Percentiles rank a stretch among this genome's conserved stretches.
Evolutionary conservation across 2,888 invertebrate genomes (phyloP).

Genomic region (Argyra leucocephala): DNA sequence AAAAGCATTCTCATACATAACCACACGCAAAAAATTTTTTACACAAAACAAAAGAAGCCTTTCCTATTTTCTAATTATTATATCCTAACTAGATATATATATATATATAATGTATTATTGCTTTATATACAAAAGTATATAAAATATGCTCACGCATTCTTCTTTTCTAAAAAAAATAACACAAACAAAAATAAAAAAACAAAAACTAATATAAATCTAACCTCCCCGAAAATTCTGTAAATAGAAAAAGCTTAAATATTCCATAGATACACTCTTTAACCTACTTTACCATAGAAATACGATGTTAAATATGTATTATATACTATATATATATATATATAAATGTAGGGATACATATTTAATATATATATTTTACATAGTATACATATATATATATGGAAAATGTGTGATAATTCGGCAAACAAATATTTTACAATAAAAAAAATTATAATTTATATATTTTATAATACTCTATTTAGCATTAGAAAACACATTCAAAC

Average conservation of each 20-base stretch:
- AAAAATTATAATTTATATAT: background rate
- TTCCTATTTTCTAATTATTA: background rate
- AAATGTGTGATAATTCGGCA: background rate
- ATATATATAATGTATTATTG: too few species aligned
- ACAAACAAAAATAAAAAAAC: background rate
- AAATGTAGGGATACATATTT: background rate
- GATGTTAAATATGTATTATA: background rate
- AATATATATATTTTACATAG: background rate
- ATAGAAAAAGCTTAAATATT: too few species aligned
- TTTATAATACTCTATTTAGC: background rate
- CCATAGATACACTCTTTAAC: too few species aligned
- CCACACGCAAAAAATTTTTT: background rate
- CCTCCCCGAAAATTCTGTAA: too few species aligned
- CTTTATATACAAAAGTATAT: too few species aligned
- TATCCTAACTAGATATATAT: too few species aligned
- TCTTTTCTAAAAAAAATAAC: background rate
- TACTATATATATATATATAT: background rate
- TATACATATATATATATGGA: background rate
- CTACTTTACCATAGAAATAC: too few species aligned
- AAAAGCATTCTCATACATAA: background rate
- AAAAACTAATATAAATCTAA: background rate
- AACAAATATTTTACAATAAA: background rate
- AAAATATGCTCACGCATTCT: background rate
- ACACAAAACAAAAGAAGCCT: background rate
- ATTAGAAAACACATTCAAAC: background rate